Evolutionary conservation across 2,888 invertebrate genomes (phyloP), one percentile per base, ranked within the genome.

Genomic region (Rhodophaea formosa): DNA sequence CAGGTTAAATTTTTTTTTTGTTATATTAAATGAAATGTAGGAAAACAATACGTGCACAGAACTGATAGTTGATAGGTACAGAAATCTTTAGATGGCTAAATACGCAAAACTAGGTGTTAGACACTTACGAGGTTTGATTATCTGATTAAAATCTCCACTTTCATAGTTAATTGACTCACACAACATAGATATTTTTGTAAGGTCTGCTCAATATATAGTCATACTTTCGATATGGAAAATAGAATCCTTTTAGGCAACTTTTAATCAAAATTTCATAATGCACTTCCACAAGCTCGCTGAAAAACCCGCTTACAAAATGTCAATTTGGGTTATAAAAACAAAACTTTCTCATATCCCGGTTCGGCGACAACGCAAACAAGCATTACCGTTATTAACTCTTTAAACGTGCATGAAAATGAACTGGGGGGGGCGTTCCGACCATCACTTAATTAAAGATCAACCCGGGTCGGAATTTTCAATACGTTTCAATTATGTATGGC

Each of bases 381-480:
- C 51, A 35, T 51, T 51, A 51, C 32, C 39, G 32, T 51, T 51
- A 51, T 51, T 51, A 51, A 51, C 51, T 35, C 51, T 51, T 51
- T 51, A 51, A 51, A 51, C 35, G 51, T 51, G 51, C 59, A 32
- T 16, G 55, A 53, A 58, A 60, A 63, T 61, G 58, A 58, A 62
- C 60, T 52, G n/a, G 39, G 58, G 59, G 55, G 51, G 59, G 57
- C 47, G 60, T 55, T 59, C 51, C 30, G 44, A 54, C 59, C 55
- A 61, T 62, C 61, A 59, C 62, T 64, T 64, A 61, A 61, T 61
- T 56, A 61, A 56, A 52, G 59, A 59, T 64, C 57, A 53, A 58
- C 53, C 44, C 44, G 43, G 54, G 58, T 43, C 39, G 42, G 59
- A 59, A 59, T 58, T 60, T 62, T 62, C 60, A 61, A 64, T 61